Evolutionary conservation across 2,113 vertebrate species (phyloP).

Genomic region (Corydoras maculifer): DNA sequence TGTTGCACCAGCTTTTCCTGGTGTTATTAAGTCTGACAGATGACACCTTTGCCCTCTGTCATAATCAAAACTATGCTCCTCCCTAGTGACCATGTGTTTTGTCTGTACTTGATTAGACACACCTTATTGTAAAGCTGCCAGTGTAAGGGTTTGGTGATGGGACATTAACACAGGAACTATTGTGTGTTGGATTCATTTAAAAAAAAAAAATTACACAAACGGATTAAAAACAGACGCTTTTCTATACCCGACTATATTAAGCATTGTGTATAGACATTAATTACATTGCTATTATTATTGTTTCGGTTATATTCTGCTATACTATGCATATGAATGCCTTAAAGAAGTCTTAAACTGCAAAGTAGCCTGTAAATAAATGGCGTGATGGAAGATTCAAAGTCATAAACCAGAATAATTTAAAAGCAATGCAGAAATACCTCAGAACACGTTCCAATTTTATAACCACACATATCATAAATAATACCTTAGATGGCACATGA

Average conservation of each 20-base stretch:
- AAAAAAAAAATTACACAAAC: conserved; percentile 54
- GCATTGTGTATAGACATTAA: conserved; percentile 3
- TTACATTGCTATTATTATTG: too few relatives aligned
- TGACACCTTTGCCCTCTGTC: conserved; percentile 43
- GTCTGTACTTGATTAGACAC: conserved; percentile 29
- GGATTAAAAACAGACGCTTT: conserved; percentile 34
- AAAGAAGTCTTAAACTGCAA: too few relatives aligned
- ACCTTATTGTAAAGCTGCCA: conserved; percentile 28
- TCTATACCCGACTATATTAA: conserved; percentile 45
- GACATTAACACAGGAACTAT: neutral
- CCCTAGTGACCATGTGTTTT: conserved; percentile 21
- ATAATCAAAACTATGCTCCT: conserved; percentile 41
- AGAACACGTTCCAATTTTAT: too few relatives aligned
- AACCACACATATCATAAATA: too few relatives aligned
- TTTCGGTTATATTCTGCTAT: too few relatives aligned
- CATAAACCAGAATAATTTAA: too few relatives aligned
- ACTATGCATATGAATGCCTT: too few relatives aligned
- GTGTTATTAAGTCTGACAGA: conserved; percentile 44
- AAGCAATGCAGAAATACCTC: too few relatives aligned
- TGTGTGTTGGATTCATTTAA: conserved; percentile 10
- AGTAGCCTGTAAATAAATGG: too few relatives aligned
- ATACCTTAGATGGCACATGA: too few relatives aligned
- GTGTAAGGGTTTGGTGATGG: conserved; percentile 20
- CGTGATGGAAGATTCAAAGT: too few relatives aligned
- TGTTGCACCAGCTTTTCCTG: conserved; percentile 56